Percentiles rank a stretch among this genome's conserved stretches.
Evolutionary conservation across 1,140 invertebrate genomes (phyloP).

Genomic region (Cephus cinctus): DNA sequence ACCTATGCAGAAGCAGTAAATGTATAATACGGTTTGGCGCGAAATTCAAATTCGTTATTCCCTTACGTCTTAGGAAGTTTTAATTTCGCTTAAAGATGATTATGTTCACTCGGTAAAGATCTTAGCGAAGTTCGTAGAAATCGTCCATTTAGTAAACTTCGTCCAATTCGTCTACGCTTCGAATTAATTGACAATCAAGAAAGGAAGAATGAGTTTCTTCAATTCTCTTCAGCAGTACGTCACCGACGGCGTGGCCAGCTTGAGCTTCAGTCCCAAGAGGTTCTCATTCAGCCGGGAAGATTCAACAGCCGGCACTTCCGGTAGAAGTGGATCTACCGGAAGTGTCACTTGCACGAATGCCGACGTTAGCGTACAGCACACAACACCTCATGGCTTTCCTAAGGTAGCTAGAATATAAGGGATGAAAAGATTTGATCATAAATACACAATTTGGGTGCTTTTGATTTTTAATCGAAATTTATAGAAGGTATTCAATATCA

Average conservation of each 20-base stretch:
- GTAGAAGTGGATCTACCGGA: conserved; percentile 43
- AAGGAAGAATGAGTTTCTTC: conserved; percentile 77
- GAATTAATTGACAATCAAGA: neutral
- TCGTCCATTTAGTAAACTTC: neutral
- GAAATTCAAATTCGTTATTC: neutral
- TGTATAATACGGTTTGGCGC: neutral
- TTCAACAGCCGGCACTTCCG: conserved; percentile 43
- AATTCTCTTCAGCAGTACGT: conserved; percentile 79
- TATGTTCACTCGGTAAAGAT: neutral
- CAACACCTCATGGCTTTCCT: conserved; percentile 42
- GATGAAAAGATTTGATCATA: too few relatives aligned
- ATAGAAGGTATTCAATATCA: too few relatives aligned
- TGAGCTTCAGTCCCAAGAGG: conserved; percentile 74
- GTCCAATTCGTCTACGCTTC: neutral
- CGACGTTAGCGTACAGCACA: conserved; percentile 39
- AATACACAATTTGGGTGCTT: too few relatives aligned
- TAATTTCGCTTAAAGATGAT: too few relatives aligned
- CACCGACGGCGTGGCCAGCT: conserved; percentile 70
- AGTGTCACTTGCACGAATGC: conserved; percentile 38
- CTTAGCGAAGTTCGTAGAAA: neutral
- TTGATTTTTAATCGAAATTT: too few relatives aligned
- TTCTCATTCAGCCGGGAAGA: conserved; percentile 71
- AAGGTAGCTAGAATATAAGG: conserved; percentile 36
- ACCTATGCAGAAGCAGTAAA: too few relatives aligned
- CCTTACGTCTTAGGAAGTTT: neutral